A percentile compares a stretch with the other conserved stretches of the same genome.
Evolutionary conservation across 2,113 vertebrate genomes (phyloP).

Genomic region (Lagopus leucura): DNA sequence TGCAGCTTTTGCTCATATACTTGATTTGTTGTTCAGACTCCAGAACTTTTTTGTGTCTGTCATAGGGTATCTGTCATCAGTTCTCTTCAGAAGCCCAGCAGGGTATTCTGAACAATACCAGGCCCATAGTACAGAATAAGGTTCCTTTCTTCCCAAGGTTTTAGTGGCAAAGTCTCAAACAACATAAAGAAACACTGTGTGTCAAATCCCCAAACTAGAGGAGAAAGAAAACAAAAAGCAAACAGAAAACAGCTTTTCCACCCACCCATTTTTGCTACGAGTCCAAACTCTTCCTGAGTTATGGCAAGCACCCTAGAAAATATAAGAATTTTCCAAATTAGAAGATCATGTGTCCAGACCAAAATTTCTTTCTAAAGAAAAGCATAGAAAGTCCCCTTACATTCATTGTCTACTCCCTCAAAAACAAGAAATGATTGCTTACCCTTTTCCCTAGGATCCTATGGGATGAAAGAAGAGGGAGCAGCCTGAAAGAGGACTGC

Average conservation of each 20-base stretch:
- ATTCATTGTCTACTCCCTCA: neutral
- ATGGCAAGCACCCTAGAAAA: slow-evolving; percentile 54
- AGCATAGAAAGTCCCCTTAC: neutral
- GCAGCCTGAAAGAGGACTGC: neutral
- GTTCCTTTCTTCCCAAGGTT: slow-evolving; percentile 29
- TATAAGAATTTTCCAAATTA: slow-evolving; percentile 5
- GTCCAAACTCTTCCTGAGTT: neutral
- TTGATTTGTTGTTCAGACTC: neutral
- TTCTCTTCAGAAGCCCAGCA: slow-evolving; percentile 38
- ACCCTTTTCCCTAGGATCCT: neutral
- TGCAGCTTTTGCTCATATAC: neutral
- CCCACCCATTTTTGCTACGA: neutral
- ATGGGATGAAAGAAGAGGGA: neutral
- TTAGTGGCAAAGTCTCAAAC: slow-evolving; percentile 39
- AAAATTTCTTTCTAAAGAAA: slow-evolving; percentile 4
- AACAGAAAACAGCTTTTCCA: neutral
- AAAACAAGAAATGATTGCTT: neutral
- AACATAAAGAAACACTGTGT: neutral
- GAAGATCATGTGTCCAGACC: slow-evolving; percentile 1
- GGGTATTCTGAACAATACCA: slow-evolving; percentile 29
- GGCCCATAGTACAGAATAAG: neutral
- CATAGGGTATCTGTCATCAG: slow-evolving; percentile 42
- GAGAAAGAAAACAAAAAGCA: neutral
- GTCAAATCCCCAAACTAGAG: neutral
- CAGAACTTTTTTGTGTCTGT: slow-evolving; percentile 40